Evolutionary conservation across 1,140 invertebrate genomes (phyloP).

Genomic region (Dreissena polymorpha): DNA sequence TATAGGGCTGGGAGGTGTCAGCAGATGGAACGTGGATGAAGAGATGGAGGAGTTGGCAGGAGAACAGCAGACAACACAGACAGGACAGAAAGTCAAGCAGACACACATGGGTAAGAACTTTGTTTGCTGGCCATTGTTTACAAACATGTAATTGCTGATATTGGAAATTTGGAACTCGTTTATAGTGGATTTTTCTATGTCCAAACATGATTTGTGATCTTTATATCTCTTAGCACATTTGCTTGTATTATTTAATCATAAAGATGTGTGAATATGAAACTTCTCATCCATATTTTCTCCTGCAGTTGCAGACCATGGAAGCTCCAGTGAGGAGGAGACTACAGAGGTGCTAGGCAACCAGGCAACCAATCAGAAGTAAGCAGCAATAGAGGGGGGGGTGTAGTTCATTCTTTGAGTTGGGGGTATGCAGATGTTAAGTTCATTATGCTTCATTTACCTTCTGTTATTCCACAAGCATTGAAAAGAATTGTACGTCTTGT

Average conservation of each 20-base stretch:
- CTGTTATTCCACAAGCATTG: too few relatives aligned
- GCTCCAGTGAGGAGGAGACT: conserved; percentile 66
- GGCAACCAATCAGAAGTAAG: conserved; percentile 1
- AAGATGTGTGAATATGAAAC: background rate
- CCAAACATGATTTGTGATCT: too few relatives aligned
- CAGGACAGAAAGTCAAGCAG: conserved; percentile 22
- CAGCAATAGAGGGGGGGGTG: too few relatives aligned
- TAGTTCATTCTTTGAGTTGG: too few relatives aligned
- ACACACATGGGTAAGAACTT: background rate
- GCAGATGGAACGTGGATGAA: conserved; percentile 64
- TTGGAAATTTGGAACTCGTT: too few relatives aligned
- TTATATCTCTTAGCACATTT: too few relatives aligned
- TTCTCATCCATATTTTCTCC: background rate
- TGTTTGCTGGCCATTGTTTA: too few relatives aligned
- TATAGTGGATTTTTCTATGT: too few relatives aligned
- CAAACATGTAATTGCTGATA: too few relatives aligned
- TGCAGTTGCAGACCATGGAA: conserved; percentile 53
- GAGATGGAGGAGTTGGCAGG: conserved; percentile 54
- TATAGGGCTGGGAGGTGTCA: conserved; percentile 66
- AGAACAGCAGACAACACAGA: conserved; percentile 23
- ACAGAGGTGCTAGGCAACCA: conserved; percentile 52
- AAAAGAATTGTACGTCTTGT: too few relatives aligned
- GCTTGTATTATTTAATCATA: background rate
- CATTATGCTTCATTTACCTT: too few relatives aligned
- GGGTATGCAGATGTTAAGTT: too few relatives aligned